A percentile compares a stretch with the other conserved stretches of the same genome.
Evolutionary conservation across 1,140 invertebrate species (phyloP).

Genomic region (Apolygus lucorum): DNA sequence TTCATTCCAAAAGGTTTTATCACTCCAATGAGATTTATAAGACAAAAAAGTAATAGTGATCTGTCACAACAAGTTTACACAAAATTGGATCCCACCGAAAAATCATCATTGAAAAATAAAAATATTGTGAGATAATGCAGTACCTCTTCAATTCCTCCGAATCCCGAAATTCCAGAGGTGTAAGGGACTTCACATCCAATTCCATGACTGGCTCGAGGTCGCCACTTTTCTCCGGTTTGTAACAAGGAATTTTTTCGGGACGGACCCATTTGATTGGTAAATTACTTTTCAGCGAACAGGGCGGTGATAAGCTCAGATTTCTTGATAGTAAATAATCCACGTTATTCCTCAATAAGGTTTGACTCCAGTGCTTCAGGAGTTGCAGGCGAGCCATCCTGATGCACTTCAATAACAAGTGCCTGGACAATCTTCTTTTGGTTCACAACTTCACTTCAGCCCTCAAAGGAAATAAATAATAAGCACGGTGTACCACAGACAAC

Average conservation of each 20-base stretch:
- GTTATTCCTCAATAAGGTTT: not conserved
- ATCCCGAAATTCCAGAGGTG: constrained; percentile 38
- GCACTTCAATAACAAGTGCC: too few species aligned
- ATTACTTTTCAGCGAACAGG: constrained; percentile 20
- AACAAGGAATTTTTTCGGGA: constrained; percentile 47
- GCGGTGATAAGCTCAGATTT: not conserved
- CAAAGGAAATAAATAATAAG: too few species aligned
- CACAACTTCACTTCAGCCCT: too few species aligned
- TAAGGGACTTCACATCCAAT: constrained; percentile 39
- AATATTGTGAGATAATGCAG: too few species aligned
- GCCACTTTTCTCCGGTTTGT: constrained; percentile 47
- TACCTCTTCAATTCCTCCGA: constrained; percentile 48
- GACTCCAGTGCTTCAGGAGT: not conserved
- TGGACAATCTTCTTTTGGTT: too few species aligned
- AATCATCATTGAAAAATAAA: too few species aligned
- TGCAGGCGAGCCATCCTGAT: not conserved
- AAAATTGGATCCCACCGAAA: too few species aligned
- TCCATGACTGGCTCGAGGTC: constrained; percentile 43
- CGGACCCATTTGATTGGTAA: constrained; percentile 50
- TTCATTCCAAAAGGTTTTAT: too few species aligned
- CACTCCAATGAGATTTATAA: too few species aligned
- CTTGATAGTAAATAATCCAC: not conserved
- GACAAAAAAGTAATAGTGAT: too few species aligned
- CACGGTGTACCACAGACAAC: too few species aligned
- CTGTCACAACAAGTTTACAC: too few species aligned